Base-by-base conservation (phyloP, 2,113 vertebrate species). In the Engystomops pustulosus region DNA sequence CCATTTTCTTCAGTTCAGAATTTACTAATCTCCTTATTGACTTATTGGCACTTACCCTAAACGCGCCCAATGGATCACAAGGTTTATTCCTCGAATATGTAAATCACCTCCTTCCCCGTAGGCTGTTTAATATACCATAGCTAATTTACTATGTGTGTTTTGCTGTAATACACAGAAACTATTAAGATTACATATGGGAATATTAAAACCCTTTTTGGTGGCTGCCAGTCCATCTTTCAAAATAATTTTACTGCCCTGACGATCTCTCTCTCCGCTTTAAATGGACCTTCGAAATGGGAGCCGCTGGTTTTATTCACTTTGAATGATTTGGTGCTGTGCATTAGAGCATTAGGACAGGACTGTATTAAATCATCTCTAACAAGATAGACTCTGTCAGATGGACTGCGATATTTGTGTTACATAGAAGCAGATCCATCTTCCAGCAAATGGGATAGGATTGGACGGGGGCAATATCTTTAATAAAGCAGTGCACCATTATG, bases 141-240 rank as follows among this genome's bases (percentile, higher is more conserved):
- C 82, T 78, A 78, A 77, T 84, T 84, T 84, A 84, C 65, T 51
- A 78, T 78, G 74, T 84, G 74, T 84, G 25, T 78, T 84, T 84
- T 84, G 72, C 74, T 78, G 82, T 69, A 84, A 84, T 84, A 78
- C 82, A 84, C 62, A 84, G 74, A 78, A 69, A 84, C 82, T 84
- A 84, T 84, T 84, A 78, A 78, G 60, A 78, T 84, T 78, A 84
- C 82, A 77, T 84, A 84, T 84, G 82, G 74, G 60, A 84, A 76
- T 84, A 84, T 84, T 77, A 84, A 78, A 78, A 55, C 38, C 70
- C 49, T 78, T 84, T 62, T 77, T 60, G 78, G 55, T 51, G 12
- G 60, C 82, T 78, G 76, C 82, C 62, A 69, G 82, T 78, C 18
- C 72, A 78, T 84, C 74, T 69, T 78, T 84, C 74, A 84, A 78